phyloP scores from a whole-genome alignment of 2,888 invertebrate genomes.

The Drosophila borealis region DNA sequence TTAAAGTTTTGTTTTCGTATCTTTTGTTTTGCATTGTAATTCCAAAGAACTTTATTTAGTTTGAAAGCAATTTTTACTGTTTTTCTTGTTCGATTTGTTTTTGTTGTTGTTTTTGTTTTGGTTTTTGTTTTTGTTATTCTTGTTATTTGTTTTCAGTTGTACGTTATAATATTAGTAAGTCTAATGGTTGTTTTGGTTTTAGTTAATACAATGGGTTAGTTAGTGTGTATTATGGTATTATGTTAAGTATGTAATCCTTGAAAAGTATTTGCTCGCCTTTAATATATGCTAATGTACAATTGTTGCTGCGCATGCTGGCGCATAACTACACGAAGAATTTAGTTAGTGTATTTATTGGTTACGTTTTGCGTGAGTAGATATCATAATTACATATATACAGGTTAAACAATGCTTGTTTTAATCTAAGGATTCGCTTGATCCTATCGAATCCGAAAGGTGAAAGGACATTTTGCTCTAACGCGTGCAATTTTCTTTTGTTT shows the following conservation, averaged over 20 bases:
- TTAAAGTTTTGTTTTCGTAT: constrained; percentile 51
- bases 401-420: constrained; percentile 56
- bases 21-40: constrained; percentile 78
- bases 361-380: constrained; percentile 26
- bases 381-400: constrained; percentile 74
- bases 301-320: constrained; percentile 18
- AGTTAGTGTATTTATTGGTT: constrained; percentile 22
- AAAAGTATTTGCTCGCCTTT: constrained; percentile 49
- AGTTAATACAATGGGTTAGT: constrained; percentile 67
- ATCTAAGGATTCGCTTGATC: constrained; percentile 9
- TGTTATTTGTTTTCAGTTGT: constrained; percentile 48
- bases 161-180: constrained; percentile 76
- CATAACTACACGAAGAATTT: constrained; percentile 36
- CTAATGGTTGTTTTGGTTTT: constrained; percentile 58
- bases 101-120: constrained; percentile 4
- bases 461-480: constrained; percentile 16
- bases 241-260: constrained; percentile 46
- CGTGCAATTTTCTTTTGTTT: constrained; percentile 28
- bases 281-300: constrained; percentile 47
- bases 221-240: constrained; percentile 50
- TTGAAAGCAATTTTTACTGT: constrained; percentile 80
- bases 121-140: constrained; percentile 20
- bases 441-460: constrained; percentile 10
- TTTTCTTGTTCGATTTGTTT: constrained; percentile 38
- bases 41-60: constrained; percentile 84